Percentiles rank a stretch among this genome's conserved stretches.
Conservation (phyloP, 2,888 invertebrate genomes). For the Pammene fasciana region DNA sequence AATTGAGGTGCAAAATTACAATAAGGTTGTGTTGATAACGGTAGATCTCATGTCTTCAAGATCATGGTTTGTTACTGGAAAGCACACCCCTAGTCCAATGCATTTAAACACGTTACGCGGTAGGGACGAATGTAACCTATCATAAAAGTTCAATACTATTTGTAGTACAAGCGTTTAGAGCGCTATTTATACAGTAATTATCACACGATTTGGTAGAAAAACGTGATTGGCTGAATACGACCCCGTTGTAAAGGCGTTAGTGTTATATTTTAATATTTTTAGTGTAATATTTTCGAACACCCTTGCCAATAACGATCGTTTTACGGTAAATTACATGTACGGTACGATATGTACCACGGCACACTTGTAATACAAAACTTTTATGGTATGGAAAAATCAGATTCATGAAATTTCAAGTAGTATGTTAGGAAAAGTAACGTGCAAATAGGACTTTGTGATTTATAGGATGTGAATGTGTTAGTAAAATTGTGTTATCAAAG, state of each 20-base stretch:
- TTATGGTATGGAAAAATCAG: neutral
- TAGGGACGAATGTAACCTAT: constrained; percentile 6
- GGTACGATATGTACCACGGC: too few relatives aligned
- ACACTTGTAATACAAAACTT: neutral
- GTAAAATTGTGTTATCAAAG: constrained; percentile 20
- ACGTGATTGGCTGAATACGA: neutral
- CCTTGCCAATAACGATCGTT: too few relatives aligned
- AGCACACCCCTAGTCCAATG: constrained; percentile 40
- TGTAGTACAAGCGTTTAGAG: constrained; percentile 3
- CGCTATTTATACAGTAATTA: neutral
- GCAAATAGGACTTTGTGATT: constrained; percentile 23
- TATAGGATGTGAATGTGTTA: constrained; percentile 14
- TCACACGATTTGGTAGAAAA: neutral
- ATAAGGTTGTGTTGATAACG: constrained; percentile 37
- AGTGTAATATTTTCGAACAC: neutral
- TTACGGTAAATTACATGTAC: too few relatives aligned
- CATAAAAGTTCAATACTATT: constrained; percentile 3
- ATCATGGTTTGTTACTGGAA: constrained; percentile 32
- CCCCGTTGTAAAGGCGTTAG: too few relatives aligned
- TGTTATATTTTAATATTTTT: too few relatives aligned
- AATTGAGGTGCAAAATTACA: constrained; percentile 39
- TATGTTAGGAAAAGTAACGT: constrained; percentile 27
- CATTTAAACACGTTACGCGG: constrained; percentile 37
- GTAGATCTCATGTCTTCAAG: constrained; percentile 41
- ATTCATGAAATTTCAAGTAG: constrained; percentile 19